These are phyloP conservation scores for Sphaerodactylus townsendi DNA, from an alignment of 2,113 vertebrate species.

Conservation along the genomic window DNA sequence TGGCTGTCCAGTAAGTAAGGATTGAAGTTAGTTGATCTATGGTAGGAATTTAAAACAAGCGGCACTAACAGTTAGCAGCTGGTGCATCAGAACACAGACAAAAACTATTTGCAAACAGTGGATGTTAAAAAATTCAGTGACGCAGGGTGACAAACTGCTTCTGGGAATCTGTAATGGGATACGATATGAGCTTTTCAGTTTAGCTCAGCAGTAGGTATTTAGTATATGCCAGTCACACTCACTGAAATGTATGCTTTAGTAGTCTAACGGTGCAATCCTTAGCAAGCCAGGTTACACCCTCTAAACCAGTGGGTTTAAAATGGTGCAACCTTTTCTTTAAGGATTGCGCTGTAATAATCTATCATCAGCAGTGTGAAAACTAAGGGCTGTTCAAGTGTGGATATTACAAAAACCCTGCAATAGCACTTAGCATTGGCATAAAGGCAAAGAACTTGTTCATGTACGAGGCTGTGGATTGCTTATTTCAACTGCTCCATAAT, in stretches of 20 bases:
- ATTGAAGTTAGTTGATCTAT: conserved; percentile 52
- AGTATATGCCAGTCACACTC: conserved; percentile 16
- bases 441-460: not conserved
- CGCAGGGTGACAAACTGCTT: conserved; percentile 19
- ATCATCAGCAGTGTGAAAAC: no score
- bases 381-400: no score
- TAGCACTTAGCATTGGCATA: not conserved
- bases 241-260: conserved; percentile 17
- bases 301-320: no score
- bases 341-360: no score
- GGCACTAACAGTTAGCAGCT: conserved; percentile 35
- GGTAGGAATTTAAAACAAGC: conserved; percentile 9
- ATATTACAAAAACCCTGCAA: no score
- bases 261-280: conserved; percentile 1
- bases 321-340: no score
- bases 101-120: not conserved
- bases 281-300: not conserved
- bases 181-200: conserved; percentile 19
- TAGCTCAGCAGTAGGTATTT: conserved; percentile 21
- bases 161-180: conserved; percentile 32
- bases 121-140: not conserved
- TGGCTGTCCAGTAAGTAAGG: conserved; percentile 24
- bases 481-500: not conserved
- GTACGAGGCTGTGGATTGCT: not conserved
- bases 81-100: conserved; percentile 40